Evolutionary conservation across 1,140 invertebrate genomes (phyloP), one percentile per base, ranked within the genome.

Genomic region (Euglossa dilemma): DNA sequence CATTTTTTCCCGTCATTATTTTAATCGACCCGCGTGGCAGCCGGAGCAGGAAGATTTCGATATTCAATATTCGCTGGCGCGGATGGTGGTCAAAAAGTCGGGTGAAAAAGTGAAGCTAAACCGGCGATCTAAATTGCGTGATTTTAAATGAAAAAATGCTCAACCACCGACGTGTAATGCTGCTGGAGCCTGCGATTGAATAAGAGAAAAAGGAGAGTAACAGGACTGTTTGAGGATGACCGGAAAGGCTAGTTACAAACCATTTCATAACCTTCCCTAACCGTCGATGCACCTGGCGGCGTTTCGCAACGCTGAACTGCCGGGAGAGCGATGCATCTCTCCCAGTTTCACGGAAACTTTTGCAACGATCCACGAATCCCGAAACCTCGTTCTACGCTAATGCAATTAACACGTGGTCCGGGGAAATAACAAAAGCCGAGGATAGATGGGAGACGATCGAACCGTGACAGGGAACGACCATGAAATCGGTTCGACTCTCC

Each of bases 401-500:
- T 89, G 86, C 87, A 90, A 91, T 91, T 91, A 91, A 80, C 85
- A 88, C 83, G 81, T 82, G 80, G 67, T 28, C 71, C 59, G 45
- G 23, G 43, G 80, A 85, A 88, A 87, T 43, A 88, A 90, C 79
- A 87, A 91, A 87, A 82, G 72, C 52, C 36, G 43, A 57, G 52
- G 57, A 47, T 36, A 87, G 73, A 88, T 66, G 70, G 84, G 64
- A 70, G 83, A 72, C 82, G 84, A 84, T 57, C 86, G 90, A 66
- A 90, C 85, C 91, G 87, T 91, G 85, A 84, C 89, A 88, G 59
- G 74, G 90, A 91, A 88, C 87, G 87, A 85, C 90, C 91, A 90
- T 92, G 90, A 91, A 91, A 92, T 89, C 87, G 88, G 83, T 71
- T 54, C 80, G 76, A 79, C 84, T 88, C 83, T 91, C 90, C 80